Base-by-base conservation (phyloP, 2,113 vertebrate species). In the Apaloderma vittatum region DNA sequence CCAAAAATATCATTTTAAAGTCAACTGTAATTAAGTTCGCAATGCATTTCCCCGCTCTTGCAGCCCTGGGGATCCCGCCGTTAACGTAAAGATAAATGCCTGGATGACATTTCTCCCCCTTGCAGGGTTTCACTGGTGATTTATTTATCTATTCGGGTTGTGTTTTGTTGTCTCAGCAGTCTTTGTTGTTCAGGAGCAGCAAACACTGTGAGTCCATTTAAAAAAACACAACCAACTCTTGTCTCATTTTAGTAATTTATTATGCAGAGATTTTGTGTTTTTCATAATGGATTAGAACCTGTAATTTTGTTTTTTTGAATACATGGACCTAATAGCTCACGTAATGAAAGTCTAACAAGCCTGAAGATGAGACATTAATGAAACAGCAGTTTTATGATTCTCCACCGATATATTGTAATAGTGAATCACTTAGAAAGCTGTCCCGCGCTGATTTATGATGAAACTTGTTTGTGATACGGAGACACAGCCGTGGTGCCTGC, bases 361-460 rank as follows among this genome's bases (percentile, higher is more conserved):
- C 92, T 95, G 97, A 97, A 96, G 98, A 97, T 97, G 98, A 97
- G 93, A 97, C 98, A 97, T 98, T 98, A 98, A 98, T 96, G 97
- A 96, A 97, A 87, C 96, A 97, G 98, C 94, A 92, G 89, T 85
- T 98, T 96, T 87, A 94, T 80, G 94, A 95, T 86, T 90, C 94
- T 94, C 66, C 66, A n/a, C 82, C 59, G 36, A 89, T 93, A 27
- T 34, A 88, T 57, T 68, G 93, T 87, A 57, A 63, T 48, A 89
- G 94, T 43, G 78, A 87, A 83, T 96, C 93, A 48, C 95, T 96
- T 95, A 90, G 30, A 83, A 95, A 95, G 75, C 94, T 65, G 82
- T 90, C 97, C 78, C 20, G 46, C 2, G 13, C 73, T 97, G 97
- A 97, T 96, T 93, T 96, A 94, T 89, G 94, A 55, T 54, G 88